These are phyloP conservation scores for Uria aalge DNA, from an alignment of 2,113 vertebrate species.

Conservation along the genomic window DNA sequence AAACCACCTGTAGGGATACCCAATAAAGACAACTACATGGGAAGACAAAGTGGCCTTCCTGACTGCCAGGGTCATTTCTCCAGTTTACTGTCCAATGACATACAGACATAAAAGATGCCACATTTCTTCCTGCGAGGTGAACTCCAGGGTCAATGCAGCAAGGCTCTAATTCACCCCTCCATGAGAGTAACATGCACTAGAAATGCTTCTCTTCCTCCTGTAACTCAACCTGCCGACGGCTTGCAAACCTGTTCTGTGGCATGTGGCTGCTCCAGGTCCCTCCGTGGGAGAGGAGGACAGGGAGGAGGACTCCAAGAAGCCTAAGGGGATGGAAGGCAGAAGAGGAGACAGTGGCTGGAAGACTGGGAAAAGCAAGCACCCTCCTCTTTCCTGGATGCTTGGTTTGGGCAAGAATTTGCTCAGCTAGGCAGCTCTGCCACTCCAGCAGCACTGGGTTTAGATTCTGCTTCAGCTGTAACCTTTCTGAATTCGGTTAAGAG, in stretches of 20 bases:
- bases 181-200: accelerated
- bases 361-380: neutral
- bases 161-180: neutral
- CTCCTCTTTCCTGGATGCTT: neutral
- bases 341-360: neutral
- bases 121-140: neutral
- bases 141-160: neutral
- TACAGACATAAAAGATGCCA: neutral
- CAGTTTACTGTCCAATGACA: neutral
- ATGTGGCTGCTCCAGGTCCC: neutral
- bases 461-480: neutral
- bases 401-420: neutral
- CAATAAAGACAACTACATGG: accelerated
- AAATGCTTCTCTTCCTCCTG: neutral
- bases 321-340: neutral
- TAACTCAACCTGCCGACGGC: neutral
- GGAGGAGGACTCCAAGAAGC: neutral
- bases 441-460: neutral
- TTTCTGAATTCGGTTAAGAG: neutral
- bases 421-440: neutral
- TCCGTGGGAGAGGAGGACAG: neutral
- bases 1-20: neutral
- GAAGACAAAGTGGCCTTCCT: neutral
- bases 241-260: slow-evolving; percentile 12
- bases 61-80: neutral